Evolutionary conservation across 2,797 vertebrate species (phyloP).

Genomic region (Helicolenus hilgendorfi): DNA sequence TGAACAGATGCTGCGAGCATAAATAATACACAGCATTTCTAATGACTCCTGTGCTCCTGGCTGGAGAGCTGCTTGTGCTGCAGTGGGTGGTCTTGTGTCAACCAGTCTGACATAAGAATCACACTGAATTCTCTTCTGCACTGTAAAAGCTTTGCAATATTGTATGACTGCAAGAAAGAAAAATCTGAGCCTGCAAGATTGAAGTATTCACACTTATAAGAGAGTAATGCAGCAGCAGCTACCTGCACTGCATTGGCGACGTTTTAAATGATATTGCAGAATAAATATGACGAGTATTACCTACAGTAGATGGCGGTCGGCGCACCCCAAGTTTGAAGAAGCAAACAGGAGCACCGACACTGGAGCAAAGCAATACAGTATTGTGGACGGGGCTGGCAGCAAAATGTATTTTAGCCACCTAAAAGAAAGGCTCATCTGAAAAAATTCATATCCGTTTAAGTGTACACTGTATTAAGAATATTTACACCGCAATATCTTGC

Average conservation of each 20-base stretch:
- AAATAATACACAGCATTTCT: conserved; percentile 80
- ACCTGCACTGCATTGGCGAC: background rate
- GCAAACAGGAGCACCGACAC: too few species aligned
- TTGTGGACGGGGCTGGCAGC: too few species aligned
- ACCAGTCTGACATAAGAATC: conserved; percentile 42
- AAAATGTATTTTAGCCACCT: too few species aligned
- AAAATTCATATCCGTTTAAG: too few species aligned
- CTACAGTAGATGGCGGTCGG: too few species aligned
- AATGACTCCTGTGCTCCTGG: conserved; percentile 68
- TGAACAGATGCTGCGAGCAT: conserved; percentile 62
- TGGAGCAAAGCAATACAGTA: too few species aligned
- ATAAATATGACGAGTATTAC: background rate
- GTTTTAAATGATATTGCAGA: background rate
- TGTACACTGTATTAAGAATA: too few species aligned
- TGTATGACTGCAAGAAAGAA: conserved; percentile 19
- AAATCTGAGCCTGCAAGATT: conserved; percentile 9
- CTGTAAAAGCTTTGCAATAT: conserved; percentile 48
- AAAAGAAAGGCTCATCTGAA: too few species aligned
- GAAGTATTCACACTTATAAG: background rate
- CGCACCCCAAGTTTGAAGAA: too few species aligned
- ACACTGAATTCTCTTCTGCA: conserved; percentile 33
- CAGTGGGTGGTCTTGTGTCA: conserved; percentile 57
- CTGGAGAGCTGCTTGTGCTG: conserved; percentile 65
- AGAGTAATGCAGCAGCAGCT: background rate
- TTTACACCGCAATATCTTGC: too few species aligned